Conservation (phyloP, 2,797 vertebrate species). For the Gallirallus australis region DNA sequence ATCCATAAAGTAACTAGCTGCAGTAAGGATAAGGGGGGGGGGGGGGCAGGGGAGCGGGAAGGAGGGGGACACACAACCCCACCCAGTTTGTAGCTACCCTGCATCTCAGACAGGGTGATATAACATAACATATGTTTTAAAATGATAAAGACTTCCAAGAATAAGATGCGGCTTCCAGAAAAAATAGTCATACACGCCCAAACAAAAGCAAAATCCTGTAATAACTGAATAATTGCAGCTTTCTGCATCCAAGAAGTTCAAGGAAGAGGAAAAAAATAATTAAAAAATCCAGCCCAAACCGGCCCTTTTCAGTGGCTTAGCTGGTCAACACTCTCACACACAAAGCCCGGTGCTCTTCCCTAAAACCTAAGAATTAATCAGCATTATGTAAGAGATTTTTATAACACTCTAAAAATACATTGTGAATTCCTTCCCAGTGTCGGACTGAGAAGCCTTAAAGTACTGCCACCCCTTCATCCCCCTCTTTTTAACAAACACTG, state of each 20-base stretch:
- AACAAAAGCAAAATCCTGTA: constrained; percentile 70
- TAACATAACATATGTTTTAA: constrained; percentile 71
- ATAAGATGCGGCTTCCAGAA: constrained; percentile 67
- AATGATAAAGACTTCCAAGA: constrained; percentile 75
- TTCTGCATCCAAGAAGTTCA: constrained; percentile 42
- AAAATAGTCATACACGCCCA: constrained; percentile 64
- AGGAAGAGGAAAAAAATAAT: not conserved
- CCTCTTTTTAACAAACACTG: constrained; percentile 41
- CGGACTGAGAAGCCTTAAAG: constrained; percentile 61
- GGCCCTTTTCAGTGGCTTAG: constrained; percentile 45
- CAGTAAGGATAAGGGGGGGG: not conserved
- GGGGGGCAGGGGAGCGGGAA: not conserved
- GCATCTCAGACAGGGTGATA: constrained; percentile 54
- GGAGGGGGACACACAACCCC: not conserved
- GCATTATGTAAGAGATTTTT: constrained; percentile 63
- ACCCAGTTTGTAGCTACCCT: constrained; percentile 60
- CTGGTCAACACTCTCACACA: constrained; percentile 31
- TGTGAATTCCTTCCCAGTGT: constrained; percentile 62
- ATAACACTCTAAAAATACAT: constrained; percentile 65
- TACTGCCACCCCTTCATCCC: constrained; percentile 31
- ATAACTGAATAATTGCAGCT: constrained; percentile 51
- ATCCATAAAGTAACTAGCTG: constrained; percentile 47
- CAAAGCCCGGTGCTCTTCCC: constrained; percentile 61
- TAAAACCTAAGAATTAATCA: constrained; percentile 73
- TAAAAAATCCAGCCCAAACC: constrained; percentile 4